Evolutionary conservation across 2,113 vertebrate genomes (phyloP).

Genomic region (Aramus guarauna): DNA sequence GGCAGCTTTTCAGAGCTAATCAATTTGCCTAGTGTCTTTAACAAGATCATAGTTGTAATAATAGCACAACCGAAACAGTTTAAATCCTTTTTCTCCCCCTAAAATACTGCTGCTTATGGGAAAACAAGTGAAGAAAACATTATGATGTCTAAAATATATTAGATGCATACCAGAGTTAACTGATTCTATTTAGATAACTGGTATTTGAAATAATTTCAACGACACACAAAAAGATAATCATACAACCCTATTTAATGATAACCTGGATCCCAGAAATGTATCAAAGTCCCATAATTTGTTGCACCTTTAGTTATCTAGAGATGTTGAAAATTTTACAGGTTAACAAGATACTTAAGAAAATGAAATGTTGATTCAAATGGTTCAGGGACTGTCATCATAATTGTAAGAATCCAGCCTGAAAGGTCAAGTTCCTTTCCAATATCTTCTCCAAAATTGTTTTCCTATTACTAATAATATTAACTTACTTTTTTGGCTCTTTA

Average conservation of each 20-base stretch:
- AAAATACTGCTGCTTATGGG: background rate
- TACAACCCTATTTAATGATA: background rate
- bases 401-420: background rate
- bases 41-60: background rate
- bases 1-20: slow-evolving; percentile 3
- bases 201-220: background rate
- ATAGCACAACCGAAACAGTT: background rate
- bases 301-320: background rate
- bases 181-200: background rate
- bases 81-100: background rate
- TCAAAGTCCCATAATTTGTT: background rate
- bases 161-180: background rate
- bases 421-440: background rate
- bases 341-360: background rate
- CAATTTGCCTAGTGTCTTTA: background rate
- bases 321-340: background rate
- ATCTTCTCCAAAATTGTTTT: background rate
- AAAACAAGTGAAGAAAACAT: background rate
- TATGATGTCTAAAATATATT: background rate
- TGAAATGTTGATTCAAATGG: background rate
- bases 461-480: background rate
- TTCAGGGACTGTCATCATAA: background rate
- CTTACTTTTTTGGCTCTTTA: background rate
- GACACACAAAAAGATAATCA: background rate
- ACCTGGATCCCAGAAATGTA: background rate